phyloP scores from a whole-genome alignment of 2,113 vertebrate genomes.

The Heterochromis multidens region DNA sequence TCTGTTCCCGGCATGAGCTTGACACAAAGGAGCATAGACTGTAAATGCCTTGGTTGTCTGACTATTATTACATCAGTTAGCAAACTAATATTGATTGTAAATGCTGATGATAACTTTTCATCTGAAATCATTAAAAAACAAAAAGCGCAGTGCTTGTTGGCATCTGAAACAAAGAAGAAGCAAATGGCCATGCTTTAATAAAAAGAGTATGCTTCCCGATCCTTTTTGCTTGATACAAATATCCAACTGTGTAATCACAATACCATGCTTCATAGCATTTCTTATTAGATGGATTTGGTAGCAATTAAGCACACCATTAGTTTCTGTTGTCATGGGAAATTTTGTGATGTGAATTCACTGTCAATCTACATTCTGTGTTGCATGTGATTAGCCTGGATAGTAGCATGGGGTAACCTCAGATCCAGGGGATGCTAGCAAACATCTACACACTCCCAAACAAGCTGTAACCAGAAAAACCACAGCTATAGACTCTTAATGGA shows the following conservation, averaged over 20 bases:
- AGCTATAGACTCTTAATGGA: not conserved
- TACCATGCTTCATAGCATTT: not conserved
- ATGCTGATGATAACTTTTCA: no score
- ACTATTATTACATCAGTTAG: no score
- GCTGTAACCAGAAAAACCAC: not conserved
- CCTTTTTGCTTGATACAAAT: not conserved
- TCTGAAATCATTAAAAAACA: no score
- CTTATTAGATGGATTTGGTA: not conserved
- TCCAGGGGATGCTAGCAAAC: slow-evolving; percentile 3
- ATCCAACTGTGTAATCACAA: slow-evolving; percentile 4
- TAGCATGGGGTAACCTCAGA: slow-evolving; percentile 12
- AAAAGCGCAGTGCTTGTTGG: no score
- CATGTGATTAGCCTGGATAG: slow-evolving; percentile 42
- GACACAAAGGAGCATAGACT: no score
- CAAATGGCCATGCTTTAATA: no score
- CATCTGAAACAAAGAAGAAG: no score
- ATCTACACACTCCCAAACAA: not conserved
- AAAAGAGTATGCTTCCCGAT: no score
- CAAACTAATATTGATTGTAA: no score
- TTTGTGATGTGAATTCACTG: not conserved
- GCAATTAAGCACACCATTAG: slow-evolving; percentile 5
- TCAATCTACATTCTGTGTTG: slow-evolving; percentile 3
- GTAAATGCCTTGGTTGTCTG: no score
- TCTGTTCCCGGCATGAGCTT: no score
- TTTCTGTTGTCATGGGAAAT: not conserved